Evolutionary conservation across 64 coral and sea anemone species (phyloP).

Genomic region (Stichodactyla mertensii): DNA sequence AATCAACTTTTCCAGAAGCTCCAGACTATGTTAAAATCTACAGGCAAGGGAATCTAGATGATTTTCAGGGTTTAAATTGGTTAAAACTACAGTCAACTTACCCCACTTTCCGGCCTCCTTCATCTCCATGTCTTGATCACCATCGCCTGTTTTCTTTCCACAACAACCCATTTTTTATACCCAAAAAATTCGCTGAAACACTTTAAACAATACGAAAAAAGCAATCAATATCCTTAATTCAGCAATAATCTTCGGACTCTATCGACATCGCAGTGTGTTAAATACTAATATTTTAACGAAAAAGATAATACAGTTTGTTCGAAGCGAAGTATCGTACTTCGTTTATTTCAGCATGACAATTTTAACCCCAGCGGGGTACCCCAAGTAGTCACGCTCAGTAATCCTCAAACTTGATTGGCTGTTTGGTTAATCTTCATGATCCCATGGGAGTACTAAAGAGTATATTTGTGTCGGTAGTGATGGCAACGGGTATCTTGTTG

Average conservation of each 20-base stretch:
- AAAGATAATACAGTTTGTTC: not conserved
- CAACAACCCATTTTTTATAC: slow-evolving; percentile 64
- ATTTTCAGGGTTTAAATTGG: not conserved
- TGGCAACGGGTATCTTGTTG: not conserved
- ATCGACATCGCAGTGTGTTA: not conserved
- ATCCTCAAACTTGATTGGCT: not conserved
- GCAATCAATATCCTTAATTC: not conserved
- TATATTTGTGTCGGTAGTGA: not conserved
- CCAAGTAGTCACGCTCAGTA: not conserved
- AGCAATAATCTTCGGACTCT: not conserved
- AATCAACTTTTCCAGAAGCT: not conserved
- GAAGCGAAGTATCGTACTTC: not conserved
- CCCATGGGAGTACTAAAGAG: not conserved
- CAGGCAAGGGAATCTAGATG: not conserved
- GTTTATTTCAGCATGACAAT: not conserved
- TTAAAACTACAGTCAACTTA: slow-evolving; percentile 2
- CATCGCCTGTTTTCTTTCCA: slow-evolving; percentile 70
- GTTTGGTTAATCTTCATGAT: not conserved
- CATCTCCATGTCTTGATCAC: slow-evolving; percentile 52
- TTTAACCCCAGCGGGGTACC: not conserved
- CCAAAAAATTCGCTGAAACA: not conserved
- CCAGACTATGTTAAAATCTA: not conserved
- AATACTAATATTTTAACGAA: not conserved
- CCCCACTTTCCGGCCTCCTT: slow-evolving; percentile 40
- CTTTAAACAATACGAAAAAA: not conserved